Conservation (phyloP, 2,888 invertebrate species). For the Euclidia mi region DNA sequence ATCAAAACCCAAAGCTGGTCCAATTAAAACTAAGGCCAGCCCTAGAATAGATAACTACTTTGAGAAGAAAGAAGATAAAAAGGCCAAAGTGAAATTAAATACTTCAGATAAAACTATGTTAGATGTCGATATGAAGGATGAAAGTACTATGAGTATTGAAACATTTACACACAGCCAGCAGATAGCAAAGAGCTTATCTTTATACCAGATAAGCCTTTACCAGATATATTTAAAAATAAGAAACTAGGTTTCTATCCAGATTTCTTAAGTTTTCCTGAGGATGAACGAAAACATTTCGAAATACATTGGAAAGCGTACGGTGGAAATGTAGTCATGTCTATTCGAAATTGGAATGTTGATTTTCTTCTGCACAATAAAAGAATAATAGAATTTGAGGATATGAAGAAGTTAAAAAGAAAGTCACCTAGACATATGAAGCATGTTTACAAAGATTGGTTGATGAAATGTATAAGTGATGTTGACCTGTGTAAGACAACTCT, state of each 20-base stretch:
- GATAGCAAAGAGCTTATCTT: conserved; percentile 47
- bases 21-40: conserved; percentile 46
- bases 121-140: conserved; percentile 23
- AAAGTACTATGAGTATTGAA: conserved; percentile 37
- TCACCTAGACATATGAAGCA: conserved; percentile 68
- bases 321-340: conserved; percentile 82
- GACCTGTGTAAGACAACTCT: conserved; percentile 71
- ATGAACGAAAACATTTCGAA: conserved; percentile 76
- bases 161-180: no score
- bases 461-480: conserved; percentile 77
- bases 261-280: conserved; percentile 79
- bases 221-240: conserved; percentile 75
- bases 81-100: conserved; percentile 12
- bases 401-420: conserved; percentile 72
- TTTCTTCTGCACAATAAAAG: conserved; percentile 75
- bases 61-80: conserved; percentile 34
- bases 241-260: conserved; percentile 84
- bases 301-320: conserved; percentile 92
- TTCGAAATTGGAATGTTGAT: conserved; percentile 75
- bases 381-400: conserved; percentile 66
- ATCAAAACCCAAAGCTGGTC: conserved; percentile 61
- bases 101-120: conserved; percentile 23
- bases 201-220: conserved; percentile 75
- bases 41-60: conserved; percentile 41
- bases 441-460: conserved; percentile 80